Conservation (phyloP, 2,888 invertebrate genomes). For the Abrostola triplasia region DNA sequence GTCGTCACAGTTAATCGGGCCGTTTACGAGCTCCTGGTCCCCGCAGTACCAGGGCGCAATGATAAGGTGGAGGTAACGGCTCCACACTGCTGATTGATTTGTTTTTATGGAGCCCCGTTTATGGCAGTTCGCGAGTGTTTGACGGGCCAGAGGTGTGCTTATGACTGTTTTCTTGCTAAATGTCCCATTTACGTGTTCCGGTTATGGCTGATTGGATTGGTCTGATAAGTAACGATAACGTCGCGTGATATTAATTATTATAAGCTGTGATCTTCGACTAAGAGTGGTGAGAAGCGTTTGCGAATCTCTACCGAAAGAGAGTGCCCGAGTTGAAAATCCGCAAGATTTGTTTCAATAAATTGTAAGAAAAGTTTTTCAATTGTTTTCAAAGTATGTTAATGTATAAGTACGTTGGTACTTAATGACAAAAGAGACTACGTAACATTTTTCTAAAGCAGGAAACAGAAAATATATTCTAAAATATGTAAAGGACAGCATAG, state of each 20-base stretch:
- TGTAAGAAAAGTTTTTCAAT: too few species aligned
- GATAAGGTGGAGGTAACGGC: slow-evolving; percentile 61
- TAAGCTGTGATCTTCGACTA: not conserved
- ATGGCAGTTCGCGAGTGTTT: slow-evolving; percentile 47
- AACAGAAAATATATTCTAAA: too few species aligned
- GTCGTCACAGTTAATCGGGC: slow-evolving; percentile 69
- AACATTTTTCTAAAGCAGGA: too few species aligned
- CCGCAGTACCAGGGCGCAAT: slow-evolving; percentile 44
- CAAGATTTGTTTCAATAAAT: too few species aligned
- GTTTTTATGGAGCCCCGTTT: slow-evolving; percentile 64
- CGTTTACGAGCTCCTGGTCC: slow-evolving; percentile 70
- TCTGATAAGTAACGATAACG: slow-evolving; percentile 32
- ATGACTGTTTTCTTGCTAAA: slow-evolving; percentile 44
- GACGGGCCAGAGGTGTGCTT: slow-evolving; percentile 45
- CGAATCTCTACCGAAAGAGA: too few species aligned
- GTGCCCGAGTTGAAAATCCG: too few species aligned
- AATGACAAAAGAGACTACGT: too few species aligned
- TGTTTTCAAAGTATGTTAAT: too few species aligned
- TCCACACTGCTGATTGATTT: slow-evolving; percentile 69
- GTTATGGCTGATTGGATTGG: slow-evolving; percentile 48
- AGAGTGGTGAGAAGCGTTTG: not conserved
- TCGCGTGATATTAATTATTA: slow-evolving; percentile 15
- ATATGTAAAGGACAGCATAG: too few species aligned
- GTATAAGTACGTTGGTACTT: too few species aligned
- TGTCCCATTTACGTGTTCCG: slow-evolving; percentile 39